Base-by-base conservation (phyloP, 2,113 vertebrate species). In the Xyliphius kryptos region DNA sequence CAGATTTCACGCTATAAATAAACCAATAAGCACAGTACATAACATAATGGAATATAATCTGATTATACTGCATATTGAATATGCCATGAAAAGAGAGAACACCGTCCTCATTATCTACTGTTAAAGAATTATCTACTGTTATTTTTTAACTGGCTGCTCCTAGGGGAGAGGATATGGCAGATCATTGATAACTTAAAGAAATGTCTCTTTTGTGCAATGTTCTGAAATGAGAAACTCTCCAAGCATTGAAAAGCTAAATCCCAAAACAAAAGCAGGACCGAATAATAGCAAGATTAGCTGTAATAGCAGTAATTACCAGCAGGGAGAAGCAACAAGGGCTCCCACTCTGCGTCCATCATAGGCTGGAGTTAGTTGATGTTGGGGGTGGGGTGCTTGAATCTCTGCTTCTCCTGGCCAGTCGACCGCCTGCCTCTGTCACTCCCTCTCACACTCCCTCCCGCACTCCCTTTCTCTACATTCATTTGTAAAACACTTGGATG, bases 401-500 rank as follows among this genome's bases (percentile, higher is more conserved):
- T 73, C 58, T 76, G 79, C 80, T 79, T 84, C 68, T 72, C 79
- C 76, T 83, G 80, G 83, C 83, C 83, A 61, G 71, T 21, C 56
- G 19, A 58, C 61, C 56, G 14, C 63, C 73, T 78, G 81, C 72
- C 77, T 84, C 75, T 79, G n/a, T n/a, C n/a, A n/a, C 80, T 78
- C 52, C 10, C 10, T 38, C 37, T 38, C 10, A 38, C 37, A 21
- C 61, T 64, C 52, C 60, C 49, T 66, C 47, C 46, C 63, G 38
- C 53, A n/a, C 55, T 20, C 56, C 56, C 32, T 51, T 22, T 21
- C 55, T 43, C 9, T 78, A 82, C 87, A 90, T 87, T 90, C 77
- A 83, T 80, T 90, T 90, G 88, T 84, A 80, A 89, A 88, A 88
- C 83, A 83, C 80, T 83, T 87, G 86, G 84, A 84, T 78, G 73